A percentile compares a stretch with the other conserved stretches of the same genome.
These are phyloP conservation scores for Scylla paramamosain DNA, from an alignment of 1,140 invertebrate species.

Conservation along the genomic window DNA sequence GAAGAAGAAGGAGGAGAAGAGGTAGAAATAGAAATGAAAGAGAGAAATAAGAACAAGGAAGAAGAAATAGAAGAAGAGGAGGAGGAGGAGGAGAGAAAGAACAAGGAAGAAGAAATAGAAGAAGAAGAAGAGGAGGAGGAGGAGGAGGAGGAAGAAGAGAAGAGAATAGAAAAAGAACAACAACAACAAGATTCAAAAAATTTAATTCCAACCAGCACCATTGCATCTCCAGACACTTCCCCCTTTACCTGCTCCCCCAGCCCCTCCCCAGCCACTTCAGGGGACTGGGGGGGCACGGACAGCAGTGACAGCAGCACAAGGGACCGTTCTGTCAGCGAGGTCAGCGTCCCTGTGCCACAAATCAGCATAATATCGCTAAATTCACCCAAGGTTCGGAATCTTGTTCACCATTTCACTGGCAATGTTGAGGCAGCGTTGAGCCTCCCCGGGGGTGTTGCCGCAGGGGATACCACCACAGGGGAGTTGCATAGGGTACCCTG, in stretches of 20 bases:
- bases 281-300: not conserved
- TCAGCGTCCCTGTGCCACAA: constrained; percentile 39
- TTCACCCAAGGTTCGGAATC: constrained; percentile 15
- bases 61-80: too few species aligned
- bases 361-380: constrained; percentile 32
- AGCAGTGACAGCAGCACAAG: constrained; percentile 18
- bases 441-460: not conserved
- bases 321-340: constrained; percentile 52
- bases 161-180: not conserved
- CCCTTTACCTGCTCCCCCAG: too few species aligned
- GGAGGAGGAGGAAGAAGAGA: not conserved
- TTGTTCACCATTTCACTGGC: constrained; percentile 39
- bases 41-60: too few species aligned
- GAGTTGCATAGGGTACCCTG: not conserved
- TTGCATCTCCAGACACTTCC: too few species aligned
- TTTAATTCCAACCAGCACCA: not conserved
- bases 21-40: too few species aligned
- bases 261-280: not conserved
- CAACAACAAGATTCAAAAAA: not conserved
- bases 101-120: not conserved
- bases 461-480: not conserved
- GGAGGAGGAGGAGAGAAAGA: too few species aligned
- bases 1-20: not conserved
- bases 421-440: not conserved
- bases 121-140: not conserved